These are phyloP conservation scores for Drosophila kambysellisi DNA, from an alignment of 2,888 invertebrate species.

Conservation along the genomic window DNA sequence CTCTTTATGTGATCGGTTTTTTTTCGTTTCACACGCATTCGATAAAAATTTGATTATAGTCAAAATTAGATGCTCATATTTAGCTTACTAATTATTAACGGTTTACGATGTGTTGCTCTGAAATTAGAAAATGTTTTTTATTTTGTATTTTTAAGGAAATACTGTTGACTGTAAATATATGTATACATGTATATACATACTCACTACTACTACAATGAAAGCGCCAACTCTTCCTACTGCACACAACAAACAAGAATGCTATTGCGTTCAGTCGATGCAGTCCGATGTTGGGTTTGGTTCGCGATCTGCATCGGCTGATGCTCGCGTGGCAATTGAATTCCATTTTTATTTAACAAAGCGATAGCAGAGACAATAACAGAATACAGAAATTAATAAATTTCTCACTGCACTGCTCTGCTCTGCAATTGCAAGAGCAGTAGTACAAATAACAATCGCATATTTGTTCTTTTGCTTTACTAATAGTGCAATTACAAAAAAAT, in stretches of 20 bases:
- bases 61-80: conserved; percentile 49
- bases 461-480: background rate
- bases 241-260: conserved; percentile 9
- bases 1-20: conserved; percentile 23
- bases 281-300: conserved; percentile 6
- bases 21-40: conserved; percentile 54
- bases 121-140: conserved; percentile 32
- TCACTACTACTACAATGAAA: background rate
- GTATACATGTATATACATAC: background rate
- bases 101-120: conserved; percentile 46
- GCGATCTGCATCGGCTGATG: conserved; percentile 55
- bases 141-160: conserved; percentile 1
- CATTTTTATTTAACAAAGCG: background rate
- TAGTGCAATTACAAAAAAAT: background rate
- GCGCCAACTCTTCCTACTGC: background rate
- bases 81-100: conserved; percentile 64
- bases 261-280: conserved; percentile 9
- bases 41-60: conserved; percentile 64
- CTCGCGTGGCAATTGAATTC: conserved; percentile 79
- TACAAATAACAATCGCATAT: background rate
- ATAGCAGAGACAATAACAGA: background rate
- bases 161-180: background rate
- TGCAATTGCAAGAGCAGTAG: background rate
- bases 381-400: background rate
- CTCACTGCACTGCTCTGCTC: background rate